phyloP scores from a whole-genome alignment of 2,888 invertebrate species.

The Cartodere bifasciata region DNA sequence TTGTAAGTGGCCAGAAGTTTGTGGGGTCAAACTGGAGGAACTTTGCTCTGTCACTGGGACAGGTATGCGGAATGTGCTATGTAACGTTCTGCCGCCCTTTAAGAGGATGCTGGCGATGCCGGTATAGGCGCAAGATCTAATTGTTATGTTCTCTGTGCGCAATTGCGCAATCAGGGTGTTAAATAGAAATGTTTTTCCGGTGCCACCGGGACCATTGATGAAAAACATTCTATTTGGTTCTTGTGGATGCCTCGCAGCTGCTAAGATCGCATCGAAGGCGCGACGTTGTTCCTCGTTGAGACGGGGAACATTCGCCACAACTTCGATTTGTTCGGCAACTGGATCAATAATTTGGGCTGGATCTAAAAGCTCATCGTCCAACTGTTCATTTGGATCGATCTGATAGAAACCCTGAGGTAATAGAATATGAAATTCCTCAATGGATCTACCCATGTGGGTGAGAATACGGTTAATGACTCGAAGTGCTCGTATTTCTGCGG shows the following conservation, averaged over 20 bases:
- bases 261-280: background rate
- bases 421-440: background rate
- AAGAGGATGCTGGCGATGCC: background rate
- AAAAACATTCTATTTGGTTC: background rate
- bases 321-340: background rate
- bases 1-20: too few species aligned
- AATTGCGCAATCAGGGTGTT: background rate
- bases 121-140: constrained; percentile 16
- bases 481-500: background rate
- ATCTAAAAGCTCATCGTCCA: constrained; percentile 1
- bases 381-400: background rate
- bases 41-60: constrained; percentile 9
- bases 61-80: constrained; percentile 24
- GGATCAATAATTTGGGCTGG: too few species aligned
- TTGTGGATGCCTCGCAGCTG: background rate
- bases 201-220: background rate
- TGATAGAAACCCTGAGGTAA: constrained; percentile 3
- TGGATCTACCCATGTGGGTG: background rate
- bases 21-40: constrained; percentile 5
- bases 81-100: constrained; percentile 21
- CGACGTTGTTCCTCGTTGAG: background rate
- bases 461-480: background rate
- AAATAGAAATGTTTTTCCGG: background rate
- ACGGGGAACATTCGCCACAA: background rate
- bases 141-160: background rate